Base-by-base conservation (phyloP, 2,113 vertebrate genomes). In the Platycercus adscitus region DNA sequence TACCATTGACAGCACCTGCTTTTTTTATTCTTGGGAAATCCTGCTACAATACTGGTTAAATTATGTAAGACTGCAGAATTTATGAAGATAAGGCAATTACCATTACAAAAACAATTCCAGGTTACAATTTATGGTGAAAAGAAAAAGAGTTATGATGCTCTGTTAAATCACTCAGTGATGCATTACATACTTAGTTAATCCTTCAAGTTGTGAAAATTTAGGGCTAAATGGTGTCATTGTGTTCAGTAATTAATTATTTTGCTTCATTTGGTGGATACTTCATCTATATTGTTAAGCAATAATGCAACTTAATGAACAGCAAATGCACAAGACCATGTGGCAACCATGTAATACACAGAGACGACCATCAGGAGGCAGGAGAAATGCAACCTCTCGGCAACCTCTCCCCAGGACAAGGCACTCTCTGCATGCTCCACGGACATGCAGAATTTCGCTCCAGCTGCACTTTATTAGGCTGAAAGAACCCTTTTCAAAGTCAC, bases 71-170 rank as follows among this genome's bases (percentile, higher is more conserved):
- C 92, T 95, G 96, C 73, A 95, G 97, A 97, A 98, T 97, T 98
- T 97, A 98, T 97, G 95, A 98, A 98, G 97, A 98, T 98, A 96
- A 98, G 86, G 96, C 96, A 98, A 98, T 98, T 98, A 98, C 96
- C 96, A 97, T 98, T 97, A 97, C 95, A 98, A 98, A 98, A 98
- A 96, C 97, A 70, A 97, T 96, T 97, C 95, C 91, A 85, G 89
- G 89, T 97, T 97, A 96, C 96, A 98, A 97, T 98, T 97, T 96
- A 95, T 91, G 89, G 96, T 81, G 76, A 97, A 97, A 96, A 96
- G 85, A 97, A 97, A 97, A 92, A 96, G 95, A 98, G 93, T 97
- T 97, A 96, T 72, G 93, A 96, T 97, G 97, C 97, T 97, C 89
- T 89, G 84, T 96, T 97, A 96, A 98, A 97, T 91, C 97, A 93